These are phyloP conservation scores for Coracopsis vasa DNA, from an alignment of 2,113 vertebrate genomes.

Conservation along the genomic window DNA sequence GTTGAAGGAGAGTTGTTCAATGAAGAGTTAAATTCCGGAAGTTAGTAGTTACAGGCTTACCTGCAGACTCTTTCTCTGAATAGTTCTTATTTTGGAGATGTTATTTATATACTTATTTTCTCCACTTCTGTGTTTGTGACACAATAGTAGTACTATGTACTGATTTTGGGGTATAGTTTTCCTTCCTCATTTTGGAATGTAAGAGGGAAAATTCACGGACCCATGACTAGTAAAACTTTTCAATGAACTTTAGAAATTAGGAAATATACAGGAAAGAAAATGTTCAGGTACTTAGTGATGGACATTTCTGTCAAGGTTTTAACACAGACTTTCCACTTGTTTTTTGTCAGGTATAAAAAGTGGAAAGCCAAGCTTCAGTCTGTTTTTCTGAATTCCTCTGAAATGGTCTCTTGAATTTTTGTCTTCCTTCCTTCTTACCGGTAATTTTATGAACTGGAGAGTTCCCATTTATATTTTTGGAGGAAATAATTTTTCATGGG, in stretches of 20 bases:
- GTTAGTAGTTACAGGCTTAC: background rate
- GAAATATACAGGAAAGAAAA: background rate
- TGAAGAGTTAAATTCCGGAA: background rate
- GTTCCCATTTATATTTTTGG: slow-evolving; percentile 14
- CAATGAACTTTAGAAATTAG: background rate
- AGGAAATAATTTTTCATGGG: slow-evolving; percentile 46
- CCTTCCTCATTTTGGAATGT: background rate
- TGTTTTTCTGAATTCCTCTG: background rate
- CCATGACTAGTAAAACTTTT: background rate
- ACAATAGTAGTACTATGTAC: background rate
- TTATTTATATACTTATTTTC: background rate
- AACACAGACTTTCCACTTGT: background rate
- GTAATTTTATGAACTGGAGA: background rate
- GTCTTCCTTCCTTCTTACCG: background rate
- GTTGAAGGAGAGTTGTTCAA: background rate
- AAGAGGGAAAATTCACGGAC: background rate
- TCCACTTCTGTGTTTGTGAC: background rate
- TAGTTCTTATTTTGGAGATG: background rate
- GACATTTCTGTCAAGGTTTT: background rate
- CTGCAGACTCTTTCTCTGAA: background rate
- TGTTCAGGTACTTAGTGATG: background rate
- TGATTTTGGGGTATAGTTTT: background rate
- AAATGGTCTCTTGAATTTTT: background rate
- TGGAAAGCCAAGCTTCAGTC: background rate
- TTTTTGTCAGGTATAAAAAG: background rate